phyloP scores from a whole-genome alignment of 2,888 invertebrate species.

The Pristionchus japonicus region DNA sequence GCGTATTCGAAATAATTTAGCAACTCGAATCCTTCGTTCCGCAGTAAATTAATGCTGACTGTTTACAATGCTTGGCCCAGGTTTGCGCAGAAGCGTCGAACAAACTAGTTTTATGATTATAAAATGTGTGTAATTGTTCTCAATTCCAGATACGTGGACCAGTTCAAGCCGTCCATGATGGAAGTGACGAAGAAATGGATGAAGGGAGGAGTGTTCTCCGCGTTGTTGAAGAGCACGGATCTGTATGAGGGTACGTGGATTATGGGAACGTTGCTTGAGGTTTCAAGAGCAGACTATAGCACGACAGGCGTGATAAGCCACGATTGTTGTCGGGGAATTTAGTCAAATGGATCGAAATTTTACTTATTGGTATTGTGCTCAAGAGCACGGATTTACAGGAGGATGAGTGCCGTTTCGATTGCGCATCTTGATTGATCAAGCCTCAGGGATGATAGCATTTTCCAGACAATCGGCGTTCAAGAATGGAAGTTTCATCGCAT shows the following conservation, averaged over 20 bases:
- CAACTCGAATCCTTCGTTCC: no score
- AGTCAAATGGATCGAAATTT: no score
- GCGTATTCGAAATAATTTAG: not conserved
- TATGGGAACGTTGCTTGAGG: not conserved
- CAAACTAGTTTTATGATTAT: not conserved
- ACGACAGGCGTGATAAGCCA: no score
- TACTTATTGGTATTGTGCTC: not conserved
- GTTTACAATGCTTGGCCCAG: no score
- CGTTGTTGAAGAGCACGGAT: not conserved
- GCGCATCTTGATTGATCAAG: no score
- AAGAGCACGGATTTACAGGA: not conserved
- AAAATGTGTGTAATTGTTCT: not conserved
- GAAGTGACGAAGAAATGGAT: not conserved
- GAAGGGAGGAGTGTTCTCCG: not conserved
- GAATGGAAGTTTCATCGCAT: no score
- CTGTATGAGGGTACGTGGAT: constrained; percentile 14
- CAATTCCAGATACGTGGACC: not conserved
- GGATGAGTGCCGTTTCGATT: no score
- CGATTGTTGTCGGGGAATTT: no score
- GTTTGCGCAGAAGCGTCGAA: no score
- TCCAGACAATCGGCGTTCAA: no score
- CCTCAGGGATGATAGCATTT: no score
- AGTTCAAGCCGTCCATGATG: constrained; percentile 7
- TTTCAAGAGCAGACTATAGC: not conserved
- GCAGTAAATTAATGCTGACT: no score